Percentiles rank a stretch among this genome's conserved stretches.
phyloP scores from a whole-genome alignment of 2,888 invertebrate species.

The Salticus scenicus region DNA sequence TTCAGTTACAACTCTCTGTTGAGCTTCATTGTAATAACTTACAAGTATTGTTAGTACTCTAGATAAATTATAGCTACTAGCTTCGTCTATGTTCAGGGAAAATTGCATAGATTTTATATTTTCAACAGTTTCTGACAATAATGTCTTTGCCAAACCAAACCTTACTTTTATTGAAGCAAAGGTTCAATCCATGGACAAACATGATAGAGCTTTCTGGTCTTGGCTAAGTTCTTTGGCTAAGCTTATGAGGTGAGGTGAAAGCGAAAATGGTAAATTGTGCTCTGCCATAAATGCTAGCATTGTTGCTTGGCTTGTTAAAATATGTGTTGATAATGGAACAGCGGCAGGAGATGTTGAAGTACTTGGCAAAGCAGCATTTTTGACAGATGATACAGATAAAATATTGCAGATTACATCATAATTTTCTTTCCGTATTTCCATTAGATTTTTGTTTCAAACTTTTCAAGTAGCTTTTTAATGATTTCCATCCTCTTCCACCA shows the following conservation, averaged over 20 bases:
- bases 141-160: neutral
- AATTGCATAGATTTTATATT: neutral
- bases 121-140: neutral
- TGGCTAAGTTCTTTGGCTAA: neutral
- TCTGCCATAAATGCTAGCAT: neutral
- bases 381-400: neutral
- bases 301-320: conserved; percentile 5
- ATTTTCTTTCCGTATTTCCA: neutral
- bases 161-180: neutral
- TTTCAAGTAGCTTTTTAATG: neutral
- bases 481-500: neutral
- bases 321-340: neutral
- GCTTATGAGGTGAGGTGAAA: neutral
- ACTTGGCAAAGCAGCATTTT: neutral
- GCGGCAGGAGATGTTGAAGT: neutral
- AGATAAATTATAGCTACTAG: neutral
- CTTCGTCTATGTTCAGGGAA: neutral
- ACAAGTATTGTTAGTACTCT: neutral
- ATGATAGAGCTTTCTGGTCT: neutral
- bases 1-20: neutral
- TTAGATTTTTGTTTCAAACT: neutral
- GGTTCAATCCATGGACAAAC: neutral
- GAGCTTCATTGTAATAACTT: neutral
- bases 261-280: neutral
- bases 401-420: neutral